Evolutionary conservation across 1,140 invertebrate genomes (phyloP).

Genomic region (Phenacoccus solenopsis): DNA sequence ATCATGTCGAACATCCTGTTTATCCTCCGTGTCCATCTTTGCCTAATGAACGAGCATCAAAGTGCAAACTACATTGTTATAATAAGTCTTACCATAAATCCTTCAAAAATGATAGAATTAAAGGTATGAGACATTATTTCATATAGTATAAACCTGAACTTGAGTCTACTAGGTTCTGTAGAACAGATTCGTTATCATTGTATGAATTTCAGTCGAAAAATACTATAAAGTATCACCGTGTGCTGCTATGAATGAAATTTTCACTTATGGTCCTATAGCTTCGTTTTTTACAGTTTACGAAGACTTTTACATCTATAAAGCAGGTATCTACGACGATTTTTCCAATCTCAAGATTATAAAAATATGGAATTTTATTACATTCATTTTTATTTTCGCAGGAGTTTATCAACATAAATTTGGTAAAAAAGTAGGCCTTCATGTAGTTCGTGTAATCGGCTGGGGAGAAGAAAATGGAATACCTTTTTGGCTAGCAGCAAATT

Average conservation of each 20-base stretch:
- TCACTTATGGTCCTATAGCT: slow-evolving; percentile 25
- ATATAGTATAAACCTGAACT: too few relatives aligned
- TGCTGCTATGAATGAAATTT: slow-evolving; percentile 26
- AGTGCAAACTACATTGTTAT: slow-evolving; percentile 9
- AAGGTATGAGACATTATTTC: too few relatives aligned
- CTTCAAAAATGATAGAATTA: not conserved
- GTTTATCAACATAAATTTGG: not conserved
- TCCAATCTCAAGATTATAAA: too few relatives aligned
- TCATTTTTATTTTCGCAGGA: slow-evolving; percentile 34
- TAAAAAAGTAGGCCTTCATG: slow-evolving; percentile 56
- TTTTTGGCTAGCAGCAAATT: slow-evolving; percentile 85
- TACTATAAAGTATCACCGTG: slow-evolving; percentile 34
- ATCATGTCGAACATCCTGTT: not conserved
- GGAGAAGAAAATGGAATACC: slow-evolving; percentile 37
- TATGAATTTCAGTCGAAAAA: slow-evolving; percentile 16
- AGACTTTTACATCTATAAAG: slow-evolving; percentile 26
- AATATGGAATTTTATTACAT: not conserved
- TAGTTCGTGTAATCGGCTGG: slow-evolving; percentile 75
- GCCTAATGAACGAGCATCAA: not conserved
- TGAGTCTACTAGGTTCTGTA: too few relatives aligned
- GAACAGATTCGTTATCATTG: too few relatives aligned
- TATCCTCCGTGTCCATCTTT: not conserved
- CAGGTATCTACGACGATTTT: too few relatives aligned
- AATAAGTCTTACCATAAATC: not conserved
- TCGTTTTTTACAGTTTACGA: slow-evolving; percentile 25